A percentile compares a stretch with the other conserved stretches of the same genome.
Evolutionary conservation across 2,797 vertebrate species (phyloP).

Genomic region (Serranus cabrilla): DNA sequence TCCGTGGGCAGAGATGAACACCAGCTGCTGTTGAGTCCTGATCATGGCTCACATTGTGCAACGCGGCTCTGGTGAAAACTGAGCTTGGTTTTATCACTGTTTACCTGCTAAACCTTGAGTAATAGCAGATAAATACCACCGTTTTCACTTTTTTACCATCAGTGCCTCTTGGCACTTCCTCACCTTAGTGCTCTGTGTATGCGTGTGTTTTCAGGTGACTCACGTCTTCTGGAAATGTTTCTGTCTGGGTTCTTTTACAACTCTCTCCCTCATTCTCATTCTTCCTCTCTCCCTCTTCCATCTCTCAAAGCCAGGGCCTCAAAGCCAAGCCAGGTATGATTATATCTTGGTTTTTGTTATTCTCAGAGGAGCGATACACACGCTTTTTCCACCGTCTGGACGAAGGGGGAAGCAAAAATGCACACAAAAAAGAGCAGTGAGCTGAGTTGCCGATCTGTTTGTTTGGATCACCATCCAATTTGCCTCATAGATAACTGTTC

Average conservation of each 20-base stretch:
- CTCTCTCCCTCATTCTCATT: slow-evolving; percentile 55
- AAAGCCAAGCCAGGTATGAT: slow-evolving; percentile 79
- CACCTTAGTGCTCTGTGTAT: slow-evolving; percentile 58
- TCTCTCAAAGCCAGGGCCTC: slow-evolving; percentile 61
- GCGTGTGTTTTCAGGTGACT: slow-evolving; percentile 78
- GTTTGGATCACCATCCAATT: slow-evolving; percentile 68
- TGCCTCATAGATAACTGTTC: slow-evolving; percentile 68
- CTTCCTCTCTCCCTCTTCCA: slow-evolving; percentile 52
- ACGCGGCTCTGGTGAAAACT: slow-evolving; percentile 11
- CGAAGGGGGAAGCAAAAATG: slow-evolving; percentile 39
- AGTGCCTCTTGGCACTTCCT: slow-evolving; percentile 54
- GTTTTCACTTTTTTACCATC: slow-evolving; percentile 42
- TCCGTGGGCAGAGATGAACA: slow-evolving; percentile 50
- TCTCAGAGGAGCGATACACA: slow-evolving; percentile 62
- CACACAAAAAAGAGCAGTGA: slow-evolving; percentile 13
- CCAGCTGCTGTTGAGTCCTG: slow-evolving; percentile 57
- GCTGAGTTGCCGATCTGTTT: slow-evolving; percentile 60
- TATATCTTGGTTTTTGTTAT: slow-evolving; percentile 74
- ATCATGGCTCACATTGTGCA: slow-evolving; percentile 33
- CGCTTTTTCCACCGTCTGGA: slow-evolving; percentile 74
- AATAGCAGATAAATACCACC: slow-evolving; percentile 23
- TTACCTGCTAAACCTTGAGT: slow-evolving; percentile 13
- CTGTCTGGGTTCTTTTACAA: slow-evolving; percentile 84
- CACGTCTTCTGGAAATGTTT: slow-evolving; percentile 82
- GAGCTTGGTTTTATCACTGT: slow-evolving; percentile 14